Evolutionary conservation across 2,113 vertebrate species (phyloP), one percentile per base, ranked within the genome.

Genomic region (Melanocharis versteri): DNA sequence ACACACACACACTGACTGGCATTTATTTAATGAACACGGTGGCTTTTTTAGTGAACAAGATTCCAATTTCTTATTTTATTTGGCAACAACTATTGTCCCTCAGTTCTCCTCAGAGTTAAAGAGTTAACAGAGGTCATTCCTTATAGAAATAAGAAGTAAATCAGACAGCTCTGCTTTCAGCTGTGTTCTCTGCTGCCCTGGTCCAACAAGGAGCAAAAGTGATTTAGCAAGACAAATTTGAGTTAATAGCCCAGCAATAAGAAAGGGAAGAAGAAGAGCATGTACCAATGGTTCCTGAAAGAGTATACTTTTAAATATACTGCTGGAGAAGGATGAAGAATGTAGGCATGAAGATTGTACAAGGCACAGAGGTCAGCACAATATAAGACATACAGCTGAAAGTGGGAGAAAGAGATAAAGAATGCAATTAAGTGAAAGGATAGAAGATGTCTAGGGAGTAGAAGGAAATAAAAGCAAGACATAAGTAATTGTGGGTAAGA

Each of bases 371-470:
- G 90, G 93, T 95, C 93, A 90, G 78, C 48, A 15, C 84, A 83
- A 91, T 95, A 76, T 56, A 93, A 91, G 79, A 62, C 69, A 56
- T 45, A 53, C 56, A 80, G 72, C 80, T 89, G 76, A 64, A 96
- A 93, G 94, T 79, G 61, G 86, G 88, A 92, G 92, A 96, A 93
- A 19, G 77, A 95, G 92, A 95, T 95, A 95, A 94, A 97, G 92
- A 95, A 94, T 7, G 26, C 90, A 96, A 94, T 96, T 93, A 96
- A 93, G 60, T 87, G 42, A 72, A 96, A 93, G 77, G 72, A 90
- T 83, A 71, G 79, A 83, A 62, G 35, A 90, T 93, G 68, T 84
- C 87, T 91, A 86, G 92, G 95, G 95, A 95, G 90, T 94, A 92
- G 68, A 92, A 93, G 68, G 92, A 96, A 96, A 90, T 95, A 95